Percentiles rank a stretch among this genome's conserved stretches.
Conservation (phyloP, 2,797 vertebrate species). For the Scolopax bukidnonensis region DNA sequence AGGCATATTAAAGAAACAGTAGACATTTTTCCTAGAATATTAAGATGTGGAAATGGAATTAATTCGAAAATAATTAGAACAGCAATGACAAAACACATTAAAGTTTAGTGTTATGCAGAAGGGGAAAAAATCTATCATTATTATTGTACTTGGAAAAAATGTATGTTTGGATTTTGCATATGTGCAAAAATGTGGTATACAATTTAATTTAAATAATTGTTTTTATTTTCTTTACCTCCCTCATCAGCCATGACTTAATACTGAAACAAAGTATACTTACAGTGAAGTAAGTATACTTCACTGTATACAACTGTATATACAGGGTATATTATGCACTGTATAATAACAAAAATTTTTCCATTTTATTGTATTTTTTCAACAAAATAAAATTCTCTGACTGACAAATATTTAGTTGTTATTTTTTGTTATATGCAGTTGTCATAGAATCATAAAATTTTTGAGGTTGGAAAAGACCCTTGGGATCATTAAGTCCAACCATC, state of each 20-base stretch:
- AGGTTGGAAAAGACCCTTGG: too few relatives aligned
- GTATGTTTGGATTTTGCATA: background rate
- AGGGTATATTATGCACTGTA: too few relatives aligned
- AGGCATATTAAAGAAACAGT: background rate
- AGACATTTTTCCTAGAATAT: background rate
- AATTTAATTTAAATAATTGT: background rate
- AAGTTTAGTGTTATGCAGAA: background rate
- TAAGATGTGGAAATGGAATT: background rate
- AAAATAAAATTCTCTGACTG: background rate
- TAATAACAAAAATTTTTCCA: background rate
- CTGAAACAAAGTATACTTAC: background rate
- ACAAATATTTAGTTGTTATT: background rate
- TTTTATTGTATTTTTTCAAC: background rate
- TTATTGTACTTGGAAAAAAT: background rate
- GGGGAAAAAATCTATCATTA: accelerated
- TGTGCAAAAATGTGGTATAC: background rate
- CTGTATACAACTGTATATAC: too few relatives aligned
- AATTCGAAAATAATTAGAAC: background rate
- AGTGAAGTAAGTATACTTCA: too few relatives aligned
- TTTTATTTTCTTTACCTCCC: background rate
- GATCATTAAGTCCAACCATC: too few relatives aligned
- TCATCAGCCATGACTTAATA: background rate
- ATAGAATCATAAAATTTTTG: too few relatives aligned
- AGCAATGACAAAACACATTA: background rate
- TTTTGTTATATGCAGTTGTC: background rate